A percentile compares a stretch with the other conserved stretches of the same genome.
Conservation (phyloP, 2,113 vertebrate genomes). For the Sardina pilchardus region DNA sequence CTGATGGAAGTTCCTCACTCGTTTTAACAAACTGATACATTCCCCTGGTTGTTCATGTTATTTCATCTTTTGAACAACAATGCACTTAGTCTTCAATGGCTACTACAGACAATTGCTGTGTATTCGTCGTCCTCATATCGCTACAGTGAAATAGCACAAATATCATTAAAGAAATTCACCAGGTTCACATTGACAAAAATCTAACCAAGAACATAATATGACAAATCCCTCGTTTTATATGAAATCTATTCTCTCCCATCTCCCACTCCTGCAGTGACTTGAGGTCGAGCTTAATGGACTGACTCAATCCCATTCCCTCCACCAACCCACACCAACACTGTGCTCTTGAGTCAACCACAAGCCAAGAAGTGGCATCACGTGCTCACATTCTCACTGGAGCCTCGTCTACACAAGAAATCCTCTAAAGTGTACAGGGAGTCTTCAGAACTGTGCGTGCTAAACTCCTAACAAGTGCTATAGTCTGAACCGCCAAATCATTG, state of each 20-base stretch:
- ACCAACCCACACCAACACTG: neutral
- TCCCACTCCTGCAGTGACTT: neutral
- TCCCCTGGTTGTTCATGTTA: neutral
- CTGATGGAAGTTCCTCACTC: neutral
- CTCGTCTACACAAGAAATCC: neutral
- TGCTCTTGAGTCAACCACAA: neutral
- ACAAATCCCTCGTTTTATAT: neutral
- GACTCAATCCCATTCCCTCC: neutral
- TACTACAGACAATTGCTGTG: neutral
- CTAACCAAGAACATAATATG: neutral
- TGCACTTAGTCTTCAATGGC: neutral
- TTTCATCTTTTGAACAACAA: neutral
- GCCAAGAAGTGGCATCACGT: neutral
- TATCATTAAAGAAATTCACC: neutral
- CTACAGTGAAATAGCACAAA: neutral
- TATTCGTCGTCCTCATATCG: neutral
- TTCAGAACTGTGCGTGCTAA: neutral
- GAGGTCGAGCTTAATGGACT: neutral
- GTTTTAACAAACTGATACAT: neutral
- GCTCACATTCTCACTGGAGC: neutral
- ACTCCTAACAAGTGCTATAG: neutral
- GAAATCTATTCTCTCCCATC: neutral
- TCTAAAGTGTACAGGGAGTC: neutral
- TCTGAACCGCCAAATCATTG: neutral
- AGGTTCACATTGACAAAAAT: neutral